Percentiles rank a stretch among this genome's conserved stretches.
Evolutionary conservation across 2,888 invertebrate species (phyloP).

Genomic region (Scaptomyza parva): DNA sequence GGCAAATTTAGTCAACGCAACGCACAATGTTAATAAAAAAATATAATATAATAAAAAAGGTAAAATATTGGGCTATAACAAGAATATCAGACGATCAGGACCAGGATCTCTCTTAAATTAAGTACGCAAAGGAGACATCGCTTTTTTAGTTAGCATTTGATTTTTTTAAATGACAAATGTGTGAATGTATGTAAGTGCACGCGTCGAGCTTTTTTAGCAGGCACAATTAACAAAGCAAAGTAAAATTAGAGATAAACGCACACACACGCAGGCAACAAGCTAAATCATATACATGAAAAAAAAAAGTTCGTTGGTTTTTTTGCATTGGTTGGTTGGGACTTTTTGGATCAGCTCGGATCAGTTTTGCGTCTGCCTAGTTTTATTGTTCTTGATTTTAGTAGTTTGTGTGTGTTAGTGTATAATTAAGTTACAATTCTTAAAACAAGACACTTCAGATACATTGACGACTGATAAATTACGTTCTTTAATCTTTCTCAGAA

Average conservation of each 20-base stretch:
- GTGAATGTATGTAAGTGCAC: constrained; percentile 34
- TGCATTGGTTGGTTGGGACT: constrained; percentile 60
- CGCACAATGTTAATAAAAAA: constrained; percentile 45
- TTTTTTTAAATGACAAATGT: constrained; percentile 10
- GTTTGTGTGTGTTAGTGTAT: constrained; percentile 1
- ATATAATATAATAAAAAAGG: constrained; percentile 1
- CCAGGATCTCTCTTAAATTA: constrained; percentile 5
- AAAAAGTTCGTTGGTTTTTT: constrained; percentile 20
- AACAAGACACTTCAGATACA: constrained; percentile 18
- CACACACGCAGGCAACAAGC: constrained; percentile 32
- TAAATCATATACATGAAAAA: constrained; percentile 10
- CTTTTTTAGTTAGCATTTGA: constrained; percentile 11
- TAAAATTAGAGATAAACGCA: constrained; percentile 4
- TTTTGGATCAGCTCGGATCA: constrained; percentile 24
- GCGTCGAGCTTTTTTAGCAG: constrained; percentile 31
- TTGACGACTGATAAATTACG: constrained; percentile 20
- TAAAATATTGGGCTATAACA: constrained; percentile 12
- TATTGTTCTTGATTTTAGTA: background rate
- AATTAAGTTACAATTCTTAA: constrained; percentile 5
- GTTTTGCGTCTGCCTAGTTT: constrained; percentile 22
- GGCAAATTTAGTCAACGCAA: constrained; percentile 67
- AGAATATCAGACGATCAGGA: constrained; percentile 2
- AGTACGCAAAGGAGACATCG: constrained; percentile 21
- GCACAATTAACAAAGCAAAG: constrained; percentile 33
- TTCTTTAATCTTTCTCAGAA: constrained; percentile 35